Evolutionary conservation across 2,888 invertebrate genomes (phyloP).

Genomic region (Teinopalpus imperialis): DNA sequence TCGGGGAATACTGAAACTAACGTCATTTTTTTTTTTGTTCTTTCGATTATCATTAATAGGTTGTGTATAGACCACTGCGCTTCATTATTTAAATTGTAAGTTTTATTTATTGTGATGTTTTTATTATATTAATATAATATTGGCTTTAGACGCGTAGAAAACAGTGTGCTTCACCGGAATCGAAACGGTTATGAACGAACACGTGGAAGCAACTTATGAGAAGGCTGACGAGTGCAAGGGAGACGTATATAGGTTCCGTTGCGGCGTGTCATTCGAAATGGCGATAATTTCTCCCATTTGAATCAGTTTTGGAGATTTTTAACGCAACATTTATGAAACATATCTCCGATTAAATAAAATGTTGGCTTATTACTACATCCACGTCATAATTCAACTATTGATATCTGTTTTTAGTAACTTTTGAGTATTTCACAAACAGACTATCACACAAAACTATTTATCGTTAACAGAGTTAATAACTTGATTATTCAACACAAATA

Average conservation of each 20-base stretch:
- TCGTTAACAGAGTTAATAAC: too few species aligned
- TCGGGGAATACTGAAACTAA: slow-evolving; percentile 28
- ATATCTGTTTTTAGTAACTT: too few species aligned
- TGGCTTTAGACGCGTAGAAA: slow-evolving; percentile 25
- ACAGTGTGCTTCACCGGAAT: slow-evolving; percentile 14
- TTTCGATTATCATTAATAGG: slow-evolving; percentile 39
- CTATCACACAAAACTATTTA: too few species aligned
- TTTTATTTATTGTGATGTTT: slow-evolving; percentile 70
- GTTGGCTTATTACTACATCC: too few species aligned
- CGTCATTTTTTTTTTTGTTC: slow-evolving; percentile 6
- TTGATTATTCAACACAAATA: too few species aligned
- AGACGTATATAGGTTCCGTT: background rate
- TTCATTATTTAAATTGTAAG: slow-evolving; percentile 48
- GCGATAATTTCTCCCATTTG: background rate
- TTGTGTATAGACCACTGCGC: slow-evolving; percentile 57
- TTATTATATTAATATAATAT: slow-evolving; percentile 32
- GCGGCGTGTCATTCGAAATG: background rate
- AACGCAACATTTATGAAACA: background rate
- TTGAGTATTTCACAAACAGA: too few species aligned
- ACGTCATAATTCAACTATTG: too few species aligned
- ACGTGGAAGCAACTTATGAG: background rate
- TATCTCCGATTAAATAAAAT: background rate
- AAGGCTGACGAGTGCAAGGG: slow-evolving; percentile 24
- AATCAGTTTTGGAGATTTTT: slow-evolving; percentile 10
- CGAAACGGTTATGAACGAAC: slow-evolving; percentile 25